Evolutionary conservation across 1,140 invertebrate genomes (phyloP).

Genomic region (Oryctes rhinoceros): DNA sequence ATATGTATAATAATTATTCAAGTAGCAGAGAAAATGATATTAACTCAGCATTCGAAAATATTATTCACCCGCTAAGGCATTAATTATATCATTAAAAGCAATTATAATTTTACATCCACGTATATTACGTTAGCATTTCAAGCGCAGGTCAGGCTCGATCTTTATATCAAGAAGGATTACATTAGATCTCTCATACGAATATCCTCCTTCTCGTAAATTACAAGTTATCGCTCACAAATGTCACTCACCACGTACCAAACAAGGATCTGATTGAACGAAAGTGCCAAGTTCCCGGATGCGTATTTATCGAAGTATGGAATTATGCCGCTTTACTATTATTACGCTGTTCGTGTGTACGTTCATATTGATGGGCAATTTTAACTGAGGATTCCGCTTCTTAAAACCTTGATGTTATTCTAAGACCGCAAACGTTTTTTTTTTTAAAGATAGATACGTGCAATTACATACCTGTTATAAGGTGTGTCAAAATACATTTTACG

Average conservation of each 20-base stretch:
- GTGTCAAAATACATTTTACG: too few relatives aligned
- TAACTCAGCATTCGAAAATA: neutral
- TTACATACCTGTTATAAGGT: too few relatives aligned
- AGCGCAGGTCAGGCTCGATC: neutral
- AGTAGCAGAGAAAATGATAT: neutral
- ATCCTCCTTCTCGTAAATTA: neutral
- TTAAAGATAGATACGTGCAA: too few relatives aligned
- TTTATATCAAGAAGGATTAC: neutral
- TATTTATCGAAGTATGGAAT: neutral
- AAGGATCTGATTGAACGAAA: conserved; percentile 5
- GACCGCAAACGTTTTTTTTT: neutral
- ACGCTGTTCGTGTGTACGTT: too few relatives aligned
- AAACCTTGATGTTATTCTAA: neutral
- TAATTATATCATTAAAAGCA: conserved; percentile 1
- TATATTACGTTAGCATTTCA: neutral
- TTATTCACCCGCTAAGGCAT: conserved; percentile 6
- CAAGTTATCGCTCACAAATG: neutral
- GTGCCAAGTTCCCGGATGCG: conserved; percentile 3
- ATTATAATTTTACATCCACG: neutral
- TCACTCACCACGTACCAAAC: conserved; percentile 6
- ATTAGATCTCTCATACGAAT: neutral
- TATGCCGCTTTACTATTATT: neutral
- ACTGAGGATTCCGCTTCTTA: neutral
- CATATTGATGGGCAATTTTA: neutral
- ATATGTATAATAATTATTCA: neutral